Conservation (phyloP, 2,888 invertebrate genomes). For the Calliopum simillimum region DNA sequence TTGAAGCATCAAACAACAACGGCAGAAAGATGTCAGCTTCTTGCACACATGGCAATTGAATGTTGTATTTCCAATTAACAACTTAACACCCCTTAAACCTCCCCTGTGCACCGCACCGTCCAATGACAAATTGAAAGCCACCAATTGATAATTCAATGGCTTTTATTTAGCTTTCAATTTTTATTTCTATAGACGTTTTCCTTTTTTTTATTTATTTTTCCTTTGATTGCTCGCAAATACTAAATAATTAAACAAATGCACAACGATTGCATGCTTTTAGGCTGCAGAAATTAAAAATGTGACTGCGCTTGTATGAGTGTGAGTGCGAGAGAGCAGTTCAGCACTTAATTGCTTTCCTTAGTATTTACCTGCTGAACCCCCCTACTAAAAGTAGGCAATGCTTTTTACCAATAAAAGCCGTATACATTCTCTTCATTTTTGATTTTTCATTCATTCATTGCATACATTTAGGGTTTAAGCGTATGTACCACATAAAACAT, state of each 20-base stretch:
- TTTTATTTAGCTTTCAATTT: not conserved
- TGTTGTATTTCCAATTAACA: conserved; percentile 38
- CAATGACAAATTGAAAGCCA: not conserved
- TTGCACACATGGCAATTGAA: no score
- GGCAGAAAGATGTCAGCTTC: not conserved
- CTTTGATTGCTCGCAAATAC: conserved; percentile 1
- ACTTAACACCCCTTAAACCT: conserved; percentile 24
- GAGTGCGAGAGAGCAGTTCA: not conserved
- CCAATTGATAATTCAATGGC: not conserved
- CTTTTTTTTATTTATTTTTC: not conserved
- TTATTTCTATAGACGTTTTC: not conserved
- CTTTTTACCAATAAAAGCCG: not conserved
- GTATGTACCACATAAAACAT: conserved; percentile 39
- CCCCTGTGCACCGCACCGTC: no score
- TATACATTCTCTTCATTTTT: conserved; percentile 19
- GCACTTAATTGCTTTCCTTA: no score
- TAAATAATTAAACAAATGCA: conserved; percentile 26
- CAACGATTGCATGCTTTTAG: conserved; percentile 15
- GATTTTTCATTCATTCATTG: conserved; percentile 25
- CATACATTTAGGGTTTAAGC: conserved; percentile 57
- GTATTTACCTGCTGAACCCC: not conserved
- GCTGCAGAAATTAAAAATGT: not conserved
- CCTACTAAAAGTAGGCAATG: conserved; percentile 22
- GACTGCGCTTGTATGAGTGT: not conserved
- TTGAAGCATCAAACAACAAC: conserved; percentile 20